Evolutionary conservation across 1,140 invertebrate species (phyloP), one percentile per base, ranked within the genome.

Genomic region (Cheumatopsyche charites): DNA sequence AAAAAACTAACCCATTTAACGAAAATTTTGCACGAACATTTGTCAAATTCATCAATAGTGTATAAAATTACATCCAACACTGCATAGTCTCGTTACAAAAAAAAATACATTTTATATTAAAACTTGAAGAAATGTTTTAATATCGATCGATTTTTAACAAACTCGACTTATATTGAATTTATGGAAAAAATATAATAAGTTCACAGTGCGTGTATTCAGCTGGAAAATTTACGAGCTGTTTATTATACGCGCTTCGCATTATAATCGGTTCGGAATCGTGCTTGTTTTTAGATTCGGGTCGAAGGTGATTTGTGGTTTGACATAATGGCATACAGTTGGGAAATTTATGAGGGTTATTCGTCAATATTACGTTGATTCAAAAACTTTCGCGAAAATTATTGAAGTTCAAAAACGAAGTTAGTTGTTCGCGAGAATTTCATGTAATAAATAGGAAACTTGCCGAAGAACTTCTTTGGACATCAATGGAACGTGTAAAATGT

Each of bases 381-480:
- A 58, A 58, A 58, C 55, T 58, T 58, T 58, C 13, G 23, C 55
- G 21, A 25, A 23, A 58, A 58, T 58, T 58, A 58, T 58, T 58
- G 55, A 58, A 58, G 55, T 58, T 58, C 55, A 58, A 58, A 58
- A 58, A 58, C 55, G 55, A 58, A 58, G 55, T 58, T 58, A 58
- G 55, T 58, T 58, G 55, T 58, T 58, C 21, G 55, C 13, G 25
- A 58, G 55, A 58, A 58, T 58, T 58, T 26, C 55, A 58, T 58
- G 55, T 58, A 58, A 58, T 58, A 58, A 58, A 58, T 58, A 58
- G 55, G 21, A 58, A 58, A 58, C 55, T 58, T 58, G 55, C 55
- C 23, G 29, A 9, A 11, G 55, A 58, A 58, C 55, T 58, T 58
- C 23, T 58, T 58, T 58, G 23, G 55, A 58, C 55, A 58, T 58